Evolutionary conservation across 2,888 invertebrate species (phyloP).

Genomic region (Scaptomyza caliginosa): DNA sequence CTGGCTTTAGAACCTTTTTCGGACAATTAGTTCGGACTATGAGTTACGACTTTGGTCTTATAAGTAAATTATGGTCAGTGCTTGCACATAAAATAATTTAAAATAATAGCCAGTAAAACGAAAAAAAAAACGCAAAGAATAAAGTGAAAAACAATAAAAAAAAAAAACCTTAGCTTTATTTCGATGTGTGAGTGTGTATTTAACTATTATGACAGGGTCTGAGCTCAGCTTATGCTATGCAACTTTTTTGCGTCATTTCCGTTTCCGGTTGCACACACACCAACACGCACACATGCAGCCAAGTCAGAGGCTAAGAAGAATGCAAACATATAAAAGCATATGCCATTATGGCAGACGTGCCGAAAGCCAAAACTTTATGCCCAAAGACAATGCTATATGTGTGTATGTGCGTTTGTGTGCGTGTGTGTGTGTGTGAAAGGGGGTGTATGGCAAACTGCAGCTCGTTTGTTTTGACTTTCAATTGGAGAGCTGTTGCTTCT

Average conservation of each 20-base stretch:
- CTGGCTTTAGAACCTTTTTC: conserved; percentile 23
- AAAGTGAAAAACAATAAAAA: conserved; percentile 8
- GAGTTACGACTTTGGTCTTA: conserved; percentile 56
- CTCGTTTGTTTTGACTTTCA: conserved; percentile 74
- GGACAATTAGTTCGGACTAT: conserved; percentile 49
- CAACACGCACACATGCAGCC: conserved; percentile 37
- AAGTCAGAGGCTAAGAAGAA: conserved; percentile 44
- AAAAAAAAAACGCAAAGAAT: background rate
- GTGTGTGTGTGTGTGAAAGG: conserved; percentile 1
- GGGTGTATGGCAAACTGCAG: conserved; percentile 44
- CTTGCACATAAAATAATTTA: conserved; percentile 64
- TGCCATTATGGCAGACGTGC: conserved; percentile 74
- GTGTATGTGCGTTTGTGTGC: background rate
- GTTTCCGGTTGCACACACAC: conserved; percentile 61
- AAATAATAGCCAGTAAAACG: conserved; percentile 53
- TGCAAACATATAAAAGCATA: conserved; percentile 50
- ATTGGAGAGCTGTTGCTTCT: conserved; percentile 69
- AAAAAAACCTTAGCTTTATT: conserved; percentile 8
- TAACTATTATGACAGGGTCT: conserved; percentile 62
- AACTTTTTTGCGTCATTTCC: conserved; percentile 79
- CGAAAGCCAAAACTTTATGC: conserved; percentile 69
- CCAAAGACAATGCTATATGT: conserved; percentile 65
- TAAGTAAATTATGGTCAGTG: conserved; percentile 73
- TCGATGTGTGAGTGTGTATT: conserved; percentile 53
- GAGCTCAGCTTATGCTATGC: conserved; percentile 52